Percentiles rank a stretch among this genome's conserved stretches.
Conservation (phyloP, 1,140 invertebrate species). For the Elysia chlorotica region DNA sequence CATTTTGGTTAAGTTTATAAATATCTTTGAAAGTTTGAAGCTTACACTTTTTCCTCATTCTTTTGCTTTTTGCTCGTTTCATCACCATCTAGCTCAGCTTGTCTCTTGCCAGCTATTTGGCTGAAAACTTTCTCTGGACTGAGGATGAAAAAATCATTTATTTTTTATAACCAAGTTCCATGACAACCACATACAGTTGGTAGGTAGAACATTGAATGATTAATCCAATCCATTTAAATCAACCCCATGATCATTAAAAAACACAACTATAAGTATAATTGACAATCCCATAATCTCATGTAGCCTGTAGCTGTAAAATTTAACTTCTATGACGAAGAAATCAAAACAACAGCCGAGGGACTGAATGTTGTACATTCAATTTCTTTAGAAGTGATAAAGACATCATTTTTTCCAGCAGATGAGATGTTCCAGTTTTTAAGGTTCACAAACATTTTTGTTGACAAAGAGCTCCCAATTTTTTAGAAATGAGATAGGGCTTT, state of each 20-base stretch:
- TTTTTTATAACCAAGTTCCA: too few species aligned
- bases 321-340: too few species aligned
- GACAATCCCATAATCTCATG: not conserved
- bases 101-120: conserved; percentile 40
- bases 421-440: too few species aligned
- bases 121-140: conserved; percentile 47
- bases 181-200: not conserved
- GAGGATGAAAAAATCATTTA: conserved; percentile 19
- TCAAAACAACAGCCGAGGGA: too few species aligned
- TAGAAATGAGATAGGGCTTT: too few species aligned
- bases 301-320: not conserved
- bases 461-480: too few species aligned
- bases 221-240: not conserved
- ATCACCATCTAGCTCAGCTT: conserved; percentile 29
- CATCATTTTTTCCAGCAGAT: too few species aligned
- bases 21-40: too few species aligned
- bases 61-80: conserved; percentile 38
- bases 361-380: too few species aligned
- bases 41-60: conserved; percentile 41
- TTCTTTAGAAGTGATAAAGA: too few species aligned
- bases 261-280: not conserved
- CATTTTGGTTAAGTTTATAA: too few species aligned
- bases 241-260: not conserved
- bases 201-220: not conserved
- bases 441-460: too few species aligned